These are phyloP conservation scores for Ciconia nigra DNA, from an alignment of 2,797 vertebrate genomes.

Conservation along the genomic window DNA sequence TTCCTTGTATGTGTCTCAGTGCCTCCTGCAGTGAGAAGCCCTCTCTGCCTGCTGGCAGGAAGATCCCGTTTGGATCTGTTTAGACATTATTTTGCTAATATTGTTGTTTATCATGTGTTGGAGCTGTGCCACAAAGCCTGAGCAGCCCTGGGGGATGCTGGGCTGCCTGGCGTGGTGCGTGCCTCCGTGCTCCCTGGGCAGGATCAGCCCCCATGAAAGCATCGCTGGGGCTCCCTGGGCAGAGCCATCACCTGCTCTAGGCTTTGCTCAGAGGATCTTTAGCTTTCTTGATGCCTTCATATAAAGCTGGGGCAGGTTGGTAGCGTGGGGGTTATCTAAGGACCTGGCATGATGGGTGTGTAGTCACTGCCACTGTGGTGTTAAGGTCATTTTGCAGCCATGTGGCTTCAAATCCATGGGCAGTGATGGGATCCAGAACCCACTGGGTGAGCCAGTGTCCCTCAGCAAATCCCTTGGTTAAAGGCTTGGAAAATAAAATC, in stretches of 20 bases:
- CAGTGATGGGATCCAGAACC: neutral
- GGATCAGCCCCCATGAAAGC: neutral
- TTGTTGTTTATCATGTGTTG: constrained; percentile 1
- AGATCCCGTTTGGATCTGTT: constrained; percentile 12
- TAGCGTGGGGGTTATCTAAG: neutral
- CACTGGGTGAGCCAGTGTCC: neutral
- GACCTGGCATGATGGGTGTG: rapidly evolving
- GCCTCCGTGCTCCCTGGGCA: neutral
- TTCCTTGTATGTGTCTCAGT: rapidly evolving
- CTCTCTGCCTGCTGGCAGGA: constrained; percentile 15
- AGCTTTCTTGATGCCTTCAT: neutral
- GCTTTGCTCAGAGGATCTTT: neutral
- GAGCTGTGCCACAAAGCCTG: neutral
- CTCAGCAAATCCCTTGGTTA: neutral
- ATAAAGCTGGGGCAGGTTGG: neutral
- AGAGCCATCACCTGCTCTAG: neutral
- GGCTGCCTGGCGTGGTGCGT: rapidly evolving
- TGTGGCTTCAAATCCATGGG: neutral
- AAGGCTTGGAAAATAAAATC: neutral
- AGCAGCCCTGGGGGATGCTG: neutral
- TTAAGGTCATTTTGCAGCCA: neutral
- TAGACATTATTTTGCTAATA: neutral
- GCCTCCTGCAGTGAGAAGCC: neutral
- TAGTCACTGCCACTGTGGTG: neutral
- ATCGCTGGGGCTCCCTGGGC: neutral